These are phyloP conservation scores for Panopea generosa DNA, from an alignment of 2,888 invertebrate genomes.

Conservation along the genomic window DNA sequence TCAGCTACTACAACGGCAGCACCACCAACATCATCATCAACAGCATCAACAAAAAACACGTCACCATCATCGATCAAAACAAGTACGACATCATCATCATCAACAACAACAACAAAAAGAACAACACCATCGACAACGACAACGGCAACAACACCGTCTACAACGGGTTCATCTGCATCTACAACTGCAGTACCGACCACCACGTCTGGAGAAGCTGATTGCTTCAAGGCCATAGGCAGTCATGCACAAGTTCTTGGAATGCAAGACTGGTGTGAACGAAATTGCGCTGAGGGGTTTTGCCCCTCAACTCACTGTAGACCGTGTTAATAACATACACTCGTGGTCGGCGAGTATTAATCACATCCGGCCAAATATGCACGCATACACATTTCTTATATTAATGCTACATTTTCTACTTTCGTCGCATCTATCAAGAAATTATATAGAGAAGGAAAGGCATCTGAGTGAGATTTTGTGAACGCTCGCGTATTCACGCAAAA, in stretches of 20 bases:
- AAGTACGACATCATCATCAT: not conserved
- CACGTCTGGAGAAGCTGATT: not conserved
- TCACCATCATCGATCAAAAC: not conserved
- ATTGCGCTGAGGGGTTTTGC: too few relatives aligned
- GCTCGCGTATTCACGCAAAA: too few relatives aligned
- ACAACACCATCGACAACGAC: not conserved
- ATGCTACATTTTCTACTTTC: too few relatives aligned
- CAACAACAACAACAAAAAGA: not conserved
- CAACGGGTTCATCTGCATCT: not conserved
- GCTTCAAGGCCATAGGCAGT: not conserved
- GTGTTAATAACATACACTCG: too few relatives aligned
- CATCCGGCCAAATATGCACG: too few relatives aligned
- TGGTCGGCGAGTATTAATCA: too few relatives aligned
- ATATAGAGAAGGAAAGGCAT: too few relatives aligned
- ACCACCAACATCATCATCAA: slow-evolving; percentile 1
- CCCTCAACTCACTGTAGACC: too few relatives aligned
- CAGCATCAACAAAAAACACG: slow-evolving; percentile 4
- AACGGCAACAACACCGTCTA: not conserved
- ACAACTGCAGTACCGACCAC: not conserved
- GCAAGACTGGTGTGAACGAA: not conserved
- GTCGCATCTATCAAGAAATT: too few relatives aligned
- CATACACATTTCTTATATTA: too few relatives aligned
- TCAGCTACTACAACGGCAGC: slow-evolving; percentile 3
- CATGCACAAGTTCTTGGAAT: not conserved
- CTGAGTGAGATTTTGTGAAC: too few relatives aligned